These are phyloP conservation scores for Panthera uncia DNA, from an alignment of 2,113 vertebrate species.

Conservation along the genomic window DNA sequence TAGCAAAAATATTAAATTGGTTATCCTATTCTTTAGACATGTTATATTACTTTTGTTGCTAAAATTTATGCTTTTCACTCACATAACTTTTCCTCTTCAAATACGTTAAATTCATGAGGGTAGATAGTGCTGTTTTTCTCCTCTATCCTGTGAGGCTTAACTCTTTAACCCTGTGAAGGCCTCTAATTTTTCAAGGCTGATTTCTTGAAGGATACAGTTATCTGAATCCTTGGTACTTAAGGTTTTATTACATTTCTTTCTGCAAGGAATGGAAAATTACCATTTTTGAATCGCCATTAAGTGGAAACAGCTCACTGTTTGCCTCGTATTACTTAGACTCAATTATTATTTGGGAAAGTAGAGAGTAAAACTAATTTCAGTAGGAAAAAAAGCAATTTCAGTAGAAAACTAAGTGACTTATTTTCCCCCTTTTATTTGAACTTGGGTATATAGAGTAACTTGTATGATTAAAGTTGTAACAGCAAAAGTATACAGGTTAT, in stretches of 20 bases:
- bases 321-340: neutral
- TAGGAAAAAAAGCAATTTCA: slow-evolving; percentile 28
- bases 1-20: slow-evolving; percentile 45
- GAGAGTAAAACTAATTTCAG: slow-evolving; percentile 38
- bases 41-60: neutral
- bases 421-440: neutral
- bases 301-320: slow-evolving; percentile 23
- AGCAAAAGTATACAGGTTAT: neutral
- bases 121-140: neutral
- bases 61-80: slow-evolving; percentile 39
- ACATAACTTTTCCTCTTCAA: slow-evolving; percentile 28
- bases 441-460: neutral
- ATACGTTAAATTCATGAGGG: slow-evolving; percentile 38
- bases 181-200: neutral
- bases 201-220: slow-evolving; percentile 27
- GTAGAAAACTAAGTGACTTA: neutral
- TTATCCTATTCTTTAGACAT: slow-evolving; percentile 17
- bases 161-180: neutral
- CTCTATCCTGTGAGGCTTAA: neutral
- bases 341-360: slow-evolving; percentile 37
- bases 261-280: neutral
- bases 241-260: slow-evolving; percentile 35
- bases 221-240: neutral
- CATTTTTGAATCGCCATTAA: slow-evolving; percentile 39
- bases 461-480: neutral